phyloP scores from a whole-genome alignment of 2,113 vertebrate genomes.

The Melanotaenia duboulayi region DNA sequence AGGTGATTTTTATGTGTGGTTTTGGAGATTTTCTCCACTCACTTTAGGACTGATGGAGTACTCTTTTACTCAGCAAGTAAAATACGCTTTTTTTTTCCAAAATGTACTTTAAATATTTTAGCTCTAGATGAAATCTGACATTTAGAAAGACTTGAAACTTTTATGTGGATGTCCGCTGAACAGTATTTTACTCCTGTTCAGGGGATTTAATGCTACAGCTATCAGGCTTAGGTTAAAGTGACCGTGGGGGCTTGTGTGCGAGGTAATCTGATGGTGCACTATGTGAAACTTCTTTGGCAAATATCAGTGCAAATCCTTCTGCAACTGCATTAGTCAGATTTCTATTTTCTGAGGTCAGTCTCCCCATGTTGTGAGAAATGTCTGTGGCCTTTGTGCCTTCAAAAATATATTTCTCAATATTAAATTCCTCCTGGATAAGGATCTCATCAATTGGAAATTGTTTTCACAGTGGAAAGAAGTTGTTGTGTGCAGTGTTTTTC shows the following conservation, averaged over 20 bases:
- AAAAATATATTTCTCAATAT: slow-evolving; percentile 53
- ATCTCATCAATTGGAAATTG: slow-evolving; percentile 34
- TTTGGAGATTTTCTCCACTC: too few relatives aligned
- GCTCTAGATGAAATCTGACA: background rate
- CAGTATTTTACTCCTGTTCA: background rate
- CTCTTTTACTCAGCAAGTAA: too few relatives aligned
- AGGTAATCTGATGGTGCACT: slow-evolving; percentile 12
- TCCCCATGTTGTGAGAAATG: background rate
- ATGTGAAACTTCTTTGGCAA: slow-evolving; percentile 6
- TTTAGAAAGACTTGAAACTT: background rate
- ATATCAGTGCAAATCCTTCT: background rate
- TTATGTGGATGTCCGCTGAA: background rate
- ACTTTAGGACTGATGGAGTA: too few relatives aligned
- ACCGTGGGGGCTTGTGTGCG: slow-evolving; percentile 23
- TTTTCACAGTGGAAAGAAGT: slow-evolving; percentile 12
- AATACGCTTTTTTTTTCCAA: too few relatives aligned
- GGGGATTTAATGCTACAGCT: background rate
- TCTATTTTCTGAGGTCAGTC: slow-evolving; percentile 17
- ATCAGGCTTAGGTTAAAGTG: slow-evolving; percentile 5
- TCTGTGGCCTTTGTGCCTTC: slow-evolving; percentile 30
- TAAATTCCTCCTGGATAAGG: slow-evolving; percentile 33
- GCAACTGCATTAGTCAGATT: slow-evolving; percentile 31
- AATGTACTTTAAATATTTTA: background rate
- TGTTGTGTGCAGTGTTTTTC: background rate
- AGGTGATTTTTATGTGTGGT: too few relatives aligned